Evolutionary conservation across 2,888 invertebrate species (phyloP).

Genomic region (Griposia aprilina): DNA sequence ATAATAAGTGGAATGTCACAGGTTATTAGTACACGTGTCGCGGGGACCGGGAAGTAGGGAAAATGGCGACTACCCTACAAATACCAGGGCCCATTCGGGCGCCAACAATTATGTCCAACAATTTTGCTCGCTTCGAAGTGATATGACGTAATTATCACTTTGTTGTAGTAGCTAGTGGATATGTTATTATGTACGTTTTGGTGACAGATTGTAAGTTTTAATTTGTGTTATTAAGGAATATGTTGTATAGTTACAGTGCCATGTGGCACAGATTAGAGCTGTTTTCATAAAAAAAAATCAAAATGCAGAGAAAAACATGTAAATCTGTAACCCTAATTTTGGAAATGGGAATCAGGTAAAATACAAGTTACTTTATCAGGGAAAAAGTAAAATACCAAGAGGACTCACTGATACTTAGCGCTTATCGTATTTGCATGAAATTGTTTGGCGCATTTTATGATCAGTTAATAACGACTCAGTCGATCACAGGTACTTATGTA

Average conservation of each 20-base stretch:
- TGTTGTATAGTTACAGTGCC: not conserved
- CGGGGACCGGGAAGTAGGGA: constrained; percentile 39
- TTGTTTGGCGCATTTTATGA: not conserved
- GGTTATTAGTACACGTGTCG: constrained; percentile 77
- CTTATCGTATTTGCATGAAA: not conserved
- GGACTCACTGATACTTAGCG: not conserved
- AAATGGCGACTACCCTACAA: constrained; percentile 68
- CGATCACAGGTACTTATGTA: not conserved
- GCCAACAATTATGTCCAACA: constrained; percentile 71
- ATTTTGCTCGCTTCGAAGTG: constrained; percentile 69
- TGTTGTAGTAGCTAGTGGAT: constrained; percentile 11
- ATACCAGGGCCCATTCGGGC: constrained; percentile 76
- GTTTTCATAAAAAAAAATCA: no score
- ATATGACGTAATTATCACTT: constrained; percentile 51
- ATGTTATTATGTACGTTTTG: constrained; percentile 39
- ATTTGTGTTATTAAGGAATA: constrained; percentile 28
- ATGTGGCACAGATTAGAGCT: not conserved
- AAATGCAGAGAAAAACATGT: not conserved
- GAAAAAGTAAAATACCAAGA: not conserved
- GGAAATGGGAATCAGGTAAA: not conserved
- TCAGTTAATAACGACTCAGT: not conserved
- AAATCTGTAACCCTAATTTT: not conserved
- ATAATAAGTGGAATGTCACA: constrained; percentile 77
- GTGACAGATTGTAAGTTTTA: constrained; percentile 24
- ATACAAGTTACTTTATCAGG: not conserved